Evolutionary conservation across 2,797 vertebrate genomes (phyloP).

Genomic region (Melanotaenia maccullochi): DNA sequence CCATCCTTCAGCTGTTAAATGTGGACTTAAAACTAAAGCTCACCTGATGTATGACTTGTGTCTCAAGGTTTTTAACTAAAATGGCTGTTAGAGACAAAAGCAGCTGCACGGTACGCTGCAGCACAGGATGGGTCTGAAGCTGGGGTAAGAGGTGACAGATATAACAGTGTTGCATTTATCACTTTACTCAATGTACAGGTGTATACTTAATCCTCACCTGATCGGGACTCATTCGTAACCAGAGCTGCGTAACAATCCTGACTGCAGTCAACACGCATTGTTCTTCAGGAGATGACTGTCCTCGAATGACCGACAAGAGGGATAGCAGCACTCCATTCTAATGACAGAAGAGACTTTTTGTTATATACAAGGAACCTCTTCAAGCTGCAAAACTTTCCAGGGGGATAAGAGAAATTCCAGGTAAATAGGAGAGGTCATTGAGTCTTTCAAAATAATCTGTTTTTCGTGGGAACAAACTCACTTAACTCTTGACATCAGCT

Average conservation of each 20-base stretch:
- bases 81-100: conserved; percentile 84
- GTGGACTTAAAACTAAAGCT: conserved; percentile 1
- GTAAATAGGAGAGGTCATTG: not conserved
- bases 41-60: conserved; percentile 87
- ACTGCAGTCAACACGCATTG: conserved; percentile 67
- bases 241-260: conserved; percentile 82
- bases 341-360: conserved; percentile 12
- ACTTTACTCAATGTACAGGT: not conserved
- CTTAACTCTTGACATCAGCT: not conserved
- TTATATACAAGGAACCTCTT: not conserved
- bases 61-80: conserved; percentile 84
- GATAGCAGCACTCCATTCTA: conserved; percentile 67
- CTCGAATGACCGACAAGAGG: conserved; percentile 79
- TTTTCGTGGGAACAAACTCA: not conserved
- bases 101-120: conserved; percentile 85
- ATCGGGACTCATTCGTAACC: conserved; percentile 81
- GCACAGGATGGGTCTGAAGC: conserved; percentile 80
- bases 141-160: conserved; percentile 53
- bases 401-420: not conserved
- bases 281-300: conserved; percentile 72
- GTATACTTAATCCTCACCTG: conserved; percentile 81
- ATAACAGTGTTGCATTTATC: not conserved
- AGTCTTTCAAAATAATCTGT: not conserved
- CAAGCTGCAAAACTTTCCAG: not conserved
- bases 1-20: not conserved